Base-by-base conservation (phyloP, 1,140 invertebrate genomes). In the Pseudoatta argentina region DNA sequence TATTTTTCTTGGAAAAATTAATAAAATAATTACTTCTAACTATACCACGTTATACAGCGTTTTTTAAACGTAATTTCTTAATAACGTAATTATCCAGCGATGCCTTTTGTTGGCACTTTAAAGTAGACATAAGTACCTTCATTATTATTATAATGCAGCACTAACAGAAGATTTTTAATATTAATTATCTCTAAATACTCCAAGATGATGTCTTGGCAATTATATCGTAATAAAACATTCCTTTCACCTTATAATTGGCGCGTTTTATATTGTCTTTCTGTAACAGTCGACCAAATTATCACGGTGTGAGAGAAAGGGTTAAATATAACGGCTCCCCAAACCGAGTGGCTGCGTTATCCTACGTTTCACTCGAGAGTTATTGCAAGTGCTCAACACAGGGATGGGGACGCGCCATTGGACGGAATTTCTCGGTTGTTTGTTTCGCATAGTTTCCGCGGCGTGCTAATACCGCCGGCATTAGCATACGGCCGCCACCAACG, bases 381-480 rank as follows among this genome's bases (percentile, higher is more conserved):
- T 53, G 57, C 59, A 12, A 24, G 16, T 55, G 77, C 75, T 88
- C 18, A 30, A 18, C 82, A 6, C n/a, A 51, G 24, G 18, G 75
- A 55, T 27, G 53, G 30, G 10, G 30, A 3, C 30, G n/a, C 73
- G 16, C 63, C 69, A 76, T 76, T 12, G 82, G 64, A 86, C 24
- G 76, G 64, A 91, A 88, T 91, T 91, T 91, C 90, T 72, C 76
- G 72, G 67, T 81, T 77, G 89, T 85, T 81, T 85, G 78, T 91
- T 81, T 83, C 87, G 87, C 76, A 86, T 73, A 88, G 86, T 88
- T 90, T 69, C n/a, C 64, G 73, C 72, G 89, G 69, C 72, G 88
- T 90, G 89, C 89, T 88, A 91, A 91, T 91, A 30, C 73, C 34
- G 64, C 6, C 5, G 39, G 53, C 87, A 91, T 91, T 91, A 91